Evolutionary conservation across 2,888 invertebrate species (phyloP).

Genomic region (Sesia bembeciformis): DNA sequence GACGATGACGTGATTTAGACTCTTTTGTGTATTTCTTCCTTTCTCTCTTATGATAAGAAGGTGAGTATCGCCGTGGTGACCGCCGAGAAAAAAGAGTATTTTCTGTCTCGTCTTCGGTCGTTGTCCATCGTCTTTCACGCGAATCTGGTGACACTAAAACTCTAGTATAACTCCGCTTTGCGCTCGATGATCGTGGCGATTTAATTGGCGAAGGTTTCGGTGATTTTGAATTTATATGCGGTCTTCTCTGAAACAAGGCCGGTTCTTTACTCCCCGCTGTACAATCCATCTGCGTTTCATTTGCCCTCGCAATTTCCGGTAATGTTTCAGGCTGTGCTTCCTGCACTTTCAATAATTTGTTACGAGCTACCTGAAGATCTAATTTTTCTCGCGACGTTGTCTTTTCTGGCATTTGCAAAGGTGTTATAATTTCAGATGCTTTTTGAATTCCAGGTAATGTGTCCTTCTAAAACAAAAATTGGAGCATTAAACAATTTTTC

Average conservation of each 20-base stretch:
- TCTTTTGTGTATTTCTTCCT: slow-evolving; percentile 38
- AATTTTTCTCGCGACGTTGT: slow-evolving; percentile 19
- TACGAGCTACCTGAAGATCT: slow-evolving; percentile 40
- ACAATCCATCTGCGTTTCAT: slow-evolving; percentile 31
- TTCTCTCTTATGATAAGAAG: slow-evolving; percentile 42
- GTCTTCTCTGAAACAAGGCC: slow-evolving; percentile 56
- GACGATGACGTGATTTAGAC: slow-evolving; percentile 20
- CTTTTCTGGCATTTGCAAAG: neutral
- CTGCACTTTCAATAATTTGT: slow-evolving; percentile 38
- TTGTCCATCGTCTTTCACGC: slow-evolving; percentile 21
- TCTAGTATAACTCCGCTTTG: slow-evolving; percentile 45
- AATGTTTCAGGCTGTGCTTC: slow-evolving; percentile 30
- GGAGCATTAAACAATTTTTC: neutral
- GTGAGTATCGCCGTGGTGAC: slow-evolving; percentile 23
- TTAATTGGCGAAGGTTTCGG: slow-evolving; percentile 13
- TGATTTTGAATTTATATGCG: slow-evolving; percentile 29
- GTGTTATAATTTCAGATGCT: slow-evolving; percentile 7
- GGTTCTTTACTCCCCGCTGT: slow-evolving; percentile 56
- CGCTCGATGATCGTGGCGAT: slow-evolving; percentile 8
- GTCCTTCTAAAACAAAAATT: slow-evolving; percentile 39
- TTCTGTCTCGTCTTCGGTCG: slow-evolving; percentile 15
- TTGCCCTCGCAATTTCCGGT: slow-evolving; percentile 49
- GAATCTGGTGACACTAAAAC: slow-evolving; percentile 56
- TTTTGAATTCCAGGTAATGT: slow-evolving; percentile 19
- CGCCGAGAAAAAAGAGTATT: slow-evolving; percentile 36